A percentile compares a stretch with the other conserved stretches of the same genome.
phyloP scores from a whole-genome alignment of 2,113 vertebrate species.

The Zootoca vivipara region DNA sequence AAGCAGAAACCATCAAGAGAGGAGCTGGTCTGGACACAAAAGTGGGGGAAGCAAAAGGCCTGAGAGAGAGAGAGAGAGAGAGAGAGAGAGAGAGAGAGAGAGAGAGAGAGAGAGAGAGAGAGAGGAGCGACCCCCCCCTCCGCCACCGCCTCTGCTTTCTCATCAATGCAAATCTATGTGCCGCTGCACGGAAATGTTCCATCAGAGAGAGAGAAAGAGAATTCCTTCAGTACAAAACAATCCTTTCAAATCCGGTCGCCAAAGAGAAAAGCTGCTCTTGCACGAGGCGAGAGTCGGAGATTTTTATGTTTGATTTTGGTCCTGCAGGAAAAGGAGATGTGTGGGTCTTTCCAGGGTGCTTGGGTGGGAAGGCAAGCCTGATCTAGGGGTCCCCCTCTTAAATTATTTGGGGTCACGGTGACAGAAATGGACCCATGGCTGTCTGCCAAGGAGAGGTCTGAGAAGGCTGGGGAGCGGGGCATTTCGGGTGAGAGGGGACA shows the following conservation, averaged over 20 bases:
- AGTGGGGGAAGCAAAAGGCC: no score
- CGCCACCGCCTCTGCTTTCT: neutral
- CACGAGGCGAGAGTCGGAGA: neutral
- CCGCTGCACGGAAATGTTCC: neutral
- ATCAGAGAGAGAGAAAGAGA: no score
- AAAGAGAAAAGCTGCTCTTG: neutral
- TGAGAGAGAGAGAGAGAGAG: no score
- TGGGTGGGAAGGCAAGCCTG: no score
- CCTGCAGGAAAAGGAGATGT: neutral
- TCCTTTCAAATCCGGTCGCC: neutral
- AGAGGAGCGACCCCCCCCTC: no score
- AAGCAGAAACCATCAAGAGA: neutral
- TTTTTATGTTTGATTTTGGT: neutral
- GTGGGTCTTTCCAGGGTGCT: neutral
- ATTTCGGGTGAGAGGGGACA: neutral
- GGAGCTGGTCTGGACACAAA: neutral
- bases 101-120: no score
- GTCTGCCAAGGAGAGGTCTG: neutral
- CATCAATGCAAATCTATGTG: neutral
- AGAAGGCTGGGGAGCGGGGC: neutral
- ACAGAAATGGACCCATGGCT: neutral
- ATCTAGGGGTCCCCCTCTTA: no score
- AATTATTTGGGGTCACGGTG: neutral
- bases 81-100: no score
- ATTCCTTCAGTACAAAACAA: neutral